Evolutionary conservation across 1,140 invertebrate genomes (phyloP).

Genomic region (Geopemphigus sp.): DNA sequence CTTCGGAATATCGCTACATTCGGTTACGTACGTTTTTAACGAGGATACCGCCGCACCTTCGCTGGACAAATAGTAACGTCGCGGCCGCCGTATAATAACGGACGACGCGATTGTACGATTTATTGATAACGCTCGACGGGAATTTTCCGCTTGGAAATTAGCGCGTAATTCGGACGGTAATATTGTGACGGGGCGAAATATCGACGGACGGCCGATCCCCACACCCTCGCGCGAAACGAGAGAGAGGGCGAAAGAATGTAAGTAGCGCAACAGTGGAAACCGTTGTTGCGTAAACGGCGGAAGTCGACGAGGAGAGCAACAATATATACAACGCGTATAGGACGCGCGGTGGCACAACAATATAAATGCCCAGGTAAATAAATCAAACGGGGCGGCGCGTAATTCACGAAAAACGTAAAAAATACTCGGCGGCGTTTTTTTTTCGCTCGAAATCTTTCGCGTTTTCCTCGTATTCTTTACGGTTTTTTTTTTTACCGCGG

Average conservation of each 20-base stretch:
- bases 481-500: background rate
- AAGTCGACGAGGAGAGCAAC: constrained; percentile 20
- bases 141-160: constrained; percentile 29
- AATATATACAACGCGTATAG: background rate
- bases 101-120: too few species aligned
- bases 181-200: constrained; percentile 29
- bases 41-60: too few species aligned
- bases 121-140: too few species aligned
- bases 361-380: constrained; percentile 38
- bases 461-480: constrained; percentile 27
- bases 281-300: constrained; percentile 39
- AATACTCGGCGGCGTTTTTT: background rate
- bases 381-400: constrained; percentile 40
- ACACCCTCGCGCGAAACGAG: background rate
- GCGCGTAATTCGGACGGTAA: constrained; percentile 39
- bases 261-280: constrained; percentile 4
- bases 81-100: background rate
- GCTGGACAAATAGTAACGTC: background rate
- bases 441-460: constrained; percentile 5
- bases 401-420: constrained; percentile 20
- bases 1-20: too few species aligned
- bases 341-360: background rate
- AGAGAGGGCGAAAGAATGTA: background rate
- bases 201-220: background rate
- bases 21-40: too few species aligned